These are phyloP conservation scores for Biston stratarius DNA, from an alignment of 2,888 invertebrate genomes.

Conservation along the genomic window DNA sequence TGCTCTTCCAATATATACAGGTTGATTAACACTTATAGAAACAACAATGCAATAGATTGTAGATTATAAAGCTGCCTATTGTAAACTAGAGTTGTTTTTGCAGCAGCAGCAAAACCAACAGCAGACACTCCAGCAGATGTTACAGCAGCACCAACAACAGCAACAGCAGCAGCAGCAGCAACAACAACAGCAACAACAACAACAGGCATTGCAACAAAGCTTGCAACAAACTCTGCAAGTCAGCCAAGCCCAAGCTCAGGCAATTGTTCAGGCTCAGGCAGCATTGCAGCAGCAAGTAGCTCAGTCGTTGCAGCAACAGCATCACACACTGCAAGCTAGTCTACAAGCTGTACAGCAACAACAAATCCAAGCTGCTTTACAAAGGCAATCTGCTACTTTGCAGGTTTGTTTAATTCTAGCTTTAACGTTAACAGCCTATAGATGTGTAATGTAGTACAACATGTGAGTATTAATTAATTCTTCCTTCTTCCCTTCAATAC, in stretches of 20 bases:
- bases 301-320: conserved; percentile 79
- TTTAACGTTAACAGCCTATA: neutral
- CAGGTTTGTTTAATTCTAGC: conserved; percentile 61
- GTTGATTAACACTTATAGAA: neutral
- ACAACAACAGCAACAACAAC: conserved; percentile 62
- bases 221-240: conserved; percentile 77
- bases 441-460: no score
- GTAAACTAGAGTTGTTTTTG: conserved; percentile 35
- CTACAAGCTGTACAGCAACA: conserved; percentile 81
- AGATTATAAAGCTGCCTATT: neutral
- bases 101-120: conserved; percentile 62
- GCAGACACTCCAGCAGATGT: conserved; percentile 50
- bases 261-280: conserved; percentile 78
- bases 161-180: conserved; percentile 58
- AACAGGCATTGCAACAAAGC: conserved; percentile 69
- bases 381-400: conserved; percentile 78
- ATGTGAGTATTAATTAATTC: no score
- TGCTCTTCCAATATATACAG: no score
- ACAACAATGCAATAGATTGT: neutral
- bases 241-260: conserved; percentile 80
- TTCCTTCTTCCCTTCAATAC: no score
- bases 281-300: conserved; percentile 80
- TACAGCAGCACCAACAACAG: conserved; percentile 62
- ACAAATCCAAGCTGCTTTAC: conserved; percentile 81
- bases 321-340: conserved; percentile 79